These are phyloP conservation scores for Oopsacas minuta DNA, from an alignment of 37 sponge, comb jelly and placozoan species.

Conservation along the genomic window DNA sequence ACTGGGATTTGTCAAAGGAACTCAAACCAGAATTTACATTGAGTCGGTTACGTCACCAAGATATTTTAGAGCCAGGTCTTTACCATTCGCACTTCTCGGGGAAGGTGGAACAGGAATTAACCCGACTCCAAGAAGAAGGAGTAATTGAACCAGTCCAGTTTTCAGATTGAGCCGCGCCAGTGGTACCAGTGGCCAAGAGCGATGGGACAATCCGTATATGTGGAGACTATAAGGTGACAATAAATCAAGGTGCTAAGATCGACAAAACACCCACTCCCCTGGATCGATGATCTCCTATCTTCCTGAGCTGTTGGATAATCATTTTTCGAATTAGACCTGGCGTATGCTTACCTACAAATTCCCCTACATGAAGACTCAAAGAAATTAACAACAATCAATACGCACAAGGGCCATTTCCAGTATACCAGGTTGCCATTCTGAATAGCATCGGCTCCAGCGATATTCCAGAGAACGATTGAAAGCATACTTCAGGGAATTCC, in stretches of 20 bases:
- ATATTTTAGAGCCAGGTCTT: constrained; percentile 30
- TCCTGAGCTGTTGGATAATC: constrained; percentile 23
- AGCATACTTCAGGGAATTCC: constrained; percentile 30
- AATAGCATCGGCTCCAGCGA: constrained; percentile 32
- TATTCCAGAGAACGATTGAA: constrained; percentile 55
- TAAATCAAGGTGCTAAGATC: constrained; percentile 23
- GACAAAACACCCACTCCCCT: constrained; percentile 27
- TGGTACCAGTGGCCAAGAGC: constrained; percentile 31
- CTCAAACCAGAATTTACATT: constrained; percentile 18
- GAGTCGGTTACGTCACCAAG: constrained; percentile 24
- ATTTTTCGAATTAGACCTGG: constrained; percentile 32
- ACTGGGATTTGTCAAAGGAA: constrained; percentile 23
- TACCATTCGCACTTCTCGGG: constrained; percentile 34
- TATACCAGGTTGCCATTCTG: constrained; percentile 54
- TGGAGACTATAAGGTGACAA: constrained; percentile 36
- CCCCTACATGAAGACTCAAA: constrained; percentile 21
- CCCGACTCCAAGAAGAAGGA: constrained; percentile 19
- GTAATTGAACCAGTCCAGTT: constrained; percentile 30
- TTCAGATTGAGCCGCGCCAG: constrained; percentile 34
- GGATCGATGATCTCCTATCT: constrained; percentile 27
- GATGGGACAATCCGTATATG: constrained; percentile 37
- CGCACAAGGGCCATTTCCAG: constrained; percentile 36
- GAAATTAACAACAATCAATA: constrained; percentile 34
- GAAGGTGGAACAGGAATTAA: constrained; percentile 29
- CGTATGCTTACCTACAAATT: constrained; percentile 30